Base-by-base conservation (phyloP, 2,888 invertebrate species). In the Drosophila siamana region DNA sequence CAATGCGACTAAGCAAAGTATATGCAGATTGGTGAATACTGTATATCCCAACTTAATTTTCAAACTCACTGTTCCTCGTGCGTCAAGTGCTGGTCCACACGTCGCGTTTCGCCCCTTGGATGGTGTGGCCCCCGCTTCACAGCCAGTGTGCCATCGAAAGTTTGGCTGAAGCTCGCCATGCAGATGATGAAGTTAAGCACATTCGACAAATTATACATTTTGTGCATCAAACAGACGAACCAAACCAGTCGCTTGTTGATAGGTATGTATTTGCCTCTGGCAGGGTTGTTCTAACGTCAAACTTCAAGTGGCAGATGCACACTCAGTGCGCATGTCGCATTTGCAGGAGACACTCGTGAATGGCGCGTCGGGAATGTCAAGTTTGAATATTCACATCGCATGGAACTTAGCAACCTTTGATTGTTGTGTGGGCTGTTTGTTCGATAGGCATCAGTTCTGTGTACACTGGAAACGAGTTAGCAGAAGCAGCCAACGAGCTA, bases 1-100 rank as follows among this genome's bases (percentile, higher is more conserved):
- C 95, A 69, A 97, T 94, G 90, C 96, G 97, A 77, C 97, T 97
- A 9, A 8, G 44, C 7, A 57, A 19, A 26, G 24, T 19, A 46
- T 4, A 22, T 22, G 8, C 22, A 64, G 26, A 26, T 19, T 19
- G 19, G 19, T 13, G 46, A 19, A 26, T 5, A 9, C 30, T 9
- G 11, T 22, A 30, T 13, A 16, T 19, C 0, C 13, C 11, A 26
- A 6, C 8, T 36, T 11, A 19, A 15, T 22, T 0, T 15, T 16
- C 9, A n/a, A 13, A 90, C 93, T 93, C 92, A 97, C 97, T 94
- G 94, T 40, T 94, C 94, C 90, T 97, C 97, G 74, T 96, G 96
- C 56, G 97, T 93, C 16, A 97, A 92, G 82, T 96, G 93, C 8
- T 93, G 93, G 87, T 97, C 96, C 36, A 92, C 89, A 70, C 90